Base-by-base conservation (phyloP, 2,888 invertebrate species). In the Epinotia bilunana region DNA sequence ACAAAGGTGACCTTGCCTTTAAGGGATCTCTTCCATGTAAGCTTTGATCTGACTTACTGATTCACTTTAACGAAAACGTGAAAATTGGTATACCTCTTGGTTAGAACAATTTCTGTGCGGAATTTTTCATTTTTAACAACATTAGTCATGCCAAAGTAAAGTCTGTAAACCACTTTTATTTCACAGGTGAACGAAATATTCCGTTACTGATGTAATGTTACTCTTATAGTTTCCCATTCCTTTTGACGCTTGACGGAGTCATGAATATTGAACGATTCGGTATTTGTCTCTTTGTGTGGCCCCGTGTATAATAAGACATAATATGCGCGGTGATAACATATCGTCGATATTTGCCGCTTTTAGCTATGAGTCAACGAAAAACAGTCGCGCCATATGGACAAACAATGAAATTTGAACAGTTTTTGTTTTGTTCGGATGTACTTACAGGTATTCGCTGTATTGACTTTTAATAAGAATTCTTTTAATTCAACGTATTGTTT, bases 401-500 rank as follows among this genome's bases (percentile, higher is more conserved):
- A 70, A 74, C 60, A 64, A 71, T 63, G 57, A 74, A 11, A 58
- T 69, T 74, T 58, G 58, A 53, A 39, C 23, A 23, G 9, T 20
- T 70, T 63, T 64, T 69, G 33, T 57, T 60, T 43, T 18, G 20
- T 57, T 58, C 16, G 23, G 16, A 13, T 68, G 39, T 13, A 46
- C 13, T 39, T 39, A 39, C n/a, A 43, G 57, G 39, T 58, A 62
- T 69, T 69, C 46, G 74, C 69, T 57, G 20, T 74, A 63, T 74
- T 69, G 28, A 64, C 68, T 58, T 58, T 39, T n/a, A 49, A 63
- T 57, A 18, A 57, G 58, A 49, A 74, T 70, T 64, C 61, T 55
- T 67, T 61, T 70, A 63, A 74, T 74, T 74, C 18, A 70, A 73
- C 46, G 63, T 70, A 74, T 74, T 74, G 64, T 74, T n/a, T 74